phyloP scores from a whole-genome alignment of 2,888 invertebrate species.

The Coremacera marginata region DNA sequence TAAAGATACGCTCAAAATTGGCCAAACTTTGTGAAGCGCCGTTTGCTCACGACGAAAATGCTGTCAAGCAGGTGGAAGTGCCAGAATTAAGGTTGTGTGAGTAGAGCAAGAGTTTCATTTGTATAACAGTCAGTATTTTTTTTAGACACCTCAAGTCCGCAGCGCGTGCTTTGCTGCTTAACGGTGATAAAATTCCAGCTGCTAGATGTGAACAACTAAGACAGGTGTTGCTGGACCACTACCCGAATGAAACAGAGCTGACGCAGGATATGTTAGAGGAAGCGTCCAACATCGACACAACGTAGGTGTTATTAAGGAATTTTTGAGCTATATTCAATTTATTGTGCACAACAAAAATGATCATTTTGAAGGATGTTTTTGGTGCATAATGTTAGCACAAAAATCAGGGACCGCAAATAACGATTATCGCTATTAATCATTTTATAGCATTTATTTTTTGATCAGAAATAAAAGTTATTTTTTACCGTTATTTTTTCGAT shows the following conservation, averaged over 20 bases:
- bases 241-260: conserved; percentile 67
- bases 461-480: too few relatives aligned
- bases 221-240: conserved; percentile 71
- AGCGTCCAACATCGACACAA: conserved; percentile 70
- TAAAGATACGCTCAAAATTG: conserved; percentile 73
- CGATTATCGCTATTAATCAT: too few relatives aligned
- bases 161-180: conserved; percentile 72
- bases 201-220: conserved; percentile 70
- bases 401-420: too few relatives aligned
- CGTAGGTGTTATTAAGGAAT: conserved; percentile 65
- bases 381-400: too few relatives aligned
- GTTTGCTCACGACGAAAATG: conserved; percentile 66
- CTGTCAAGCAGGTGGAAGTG: conserved; percentile 66
- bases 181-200: conserved; percentile 71
- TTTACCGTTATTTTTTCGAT: too few relatives aligned
- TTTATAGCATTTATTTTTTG: too few relatives aligned
- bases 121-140: background rate
- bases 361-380: too few relatives aligned
- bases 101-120: background rate
- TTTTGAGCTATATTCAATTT: too few relatives aligned
- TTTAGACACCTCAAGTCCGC: conserved; percentile 73
- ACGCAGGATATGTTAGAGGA: conserved; percentile 71
- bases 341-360: too few relatives aligned
- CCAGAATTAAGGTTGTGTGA: conserved; percentile 54
- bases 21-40: conserved; percentile 77